phyloP scores from a whole-genome alignment of 2,113 vertebrate genomes.

The Corythaixoides concolor region DNA sequence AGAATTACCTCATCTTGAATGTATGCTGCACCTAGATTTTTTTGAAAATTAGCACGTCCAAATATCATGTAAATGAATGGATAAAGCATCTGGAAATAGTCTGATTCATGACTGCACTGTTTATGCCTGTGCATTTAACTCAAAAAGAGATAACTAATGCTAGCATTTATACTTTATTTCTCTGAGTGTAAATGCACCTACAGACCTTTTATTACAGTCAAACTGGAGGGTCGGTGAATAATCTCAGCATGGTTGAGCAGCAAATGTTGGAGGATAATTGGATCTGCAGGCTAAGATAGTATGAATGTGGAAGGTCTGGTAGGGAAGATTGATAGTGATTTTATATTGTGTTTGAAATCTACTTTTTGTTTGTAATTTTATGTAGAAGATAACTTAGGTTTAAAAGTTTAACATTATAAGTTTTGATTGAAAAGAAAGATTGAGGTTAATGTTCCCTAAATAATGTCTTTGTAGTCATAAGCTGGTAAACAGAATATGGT shows the following conservation, averaged over 20 bases:
- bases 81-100: background rate
- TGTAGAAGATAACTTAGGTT: conserved; percentile 6
- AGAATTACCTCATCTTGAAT: background rate
- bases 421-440: background rate
- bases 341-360: conserved; percentile 33
- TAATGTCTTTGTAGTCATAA: background rate
- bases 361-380: conserved; percentile 49
- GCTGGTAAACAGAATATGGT: background rate
- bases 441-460: conserved; percentile 46
- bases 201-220: conserved; percentile 70
- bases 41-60: background rate
- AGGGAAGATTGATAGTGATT: conserved; percentile 62
- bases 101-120: background rate
- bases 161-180: conserved; percentile 53
- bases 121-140: conserved; percentile 12
- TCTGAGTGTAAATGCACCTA: conserved; percentile 54
- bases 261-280: conserved; percentile 77
- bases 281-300: conserved; percentile 65
- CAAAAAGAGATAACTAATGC: conserved; percentile 34
- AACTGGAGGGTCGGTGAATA: conserved; percentile 70
- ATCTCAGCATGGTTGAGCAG: conserved; percentile 72
- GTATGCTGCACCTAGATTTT: background rate
- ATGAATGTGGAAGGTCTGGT: conserved; percentile 52
- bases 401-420: conserved; percentile 19
- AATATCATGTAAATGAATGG: background rate